Percentiles rank a stretch among this genome's conserved stretches.
These are phyloP conservation scores for Brachystomella parvula DNA, from an alignment of 1,140 invertebrate genomes.

Conservation along the genomic window DNA sequence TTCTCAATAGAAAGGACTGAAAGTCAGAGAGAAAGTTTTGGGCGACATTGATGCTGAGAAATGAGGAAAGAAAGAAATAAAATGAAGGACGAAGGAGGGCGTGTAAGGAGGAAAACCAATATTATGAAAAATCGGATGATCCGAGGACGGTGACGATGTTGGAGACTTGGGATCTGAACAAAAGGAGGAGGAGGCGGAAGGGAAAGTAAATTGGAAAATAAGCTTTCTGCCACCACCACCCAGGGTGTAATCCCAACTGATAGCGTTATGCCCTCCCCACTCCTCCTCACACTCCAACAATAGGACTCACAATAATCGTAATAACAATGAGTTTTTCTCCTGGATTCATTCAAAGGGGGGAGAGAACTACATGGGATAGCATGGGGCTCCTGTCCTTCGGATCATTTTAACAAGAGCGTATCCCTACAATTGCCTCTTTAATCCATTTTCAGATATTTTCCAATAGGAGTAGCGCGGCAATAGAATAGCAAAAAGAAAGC, in stretches of 20 bases:
- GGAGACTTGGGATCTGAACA: not conserved
- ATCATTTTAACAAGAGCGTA: too few species aligned
- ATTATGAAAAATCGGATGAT: not conserved
- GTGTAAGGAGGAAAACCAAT: not conserved
- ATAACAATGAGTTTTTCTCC: too few species aligned
- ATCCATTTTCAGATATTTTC: too few species aligned
- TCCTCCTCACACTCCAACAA: not conserved
- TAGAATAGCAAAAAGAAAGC: too few species aligned
- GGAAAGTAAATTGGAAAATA: constrained; percentile 21
- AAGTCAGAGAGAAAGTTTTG: too few species aligned
- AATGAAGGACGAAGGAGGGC: not conserved
- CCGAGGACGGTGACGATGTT: not conserved
- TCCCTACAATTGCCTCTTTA: too few species aligned
- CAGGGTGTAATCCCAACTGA: constrained; percentile 15
- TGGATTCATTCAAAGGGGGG: too few species aligned
- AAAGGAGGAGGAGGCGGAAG: not conserved
- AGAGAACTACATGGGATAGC: too few species aligned
- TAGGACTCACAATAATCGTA: not conserved
- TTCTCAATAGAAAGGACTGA: too few species aligned
- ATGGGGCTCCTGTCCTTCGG: too few species aligned
- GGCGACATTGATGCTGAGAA: not conserved
- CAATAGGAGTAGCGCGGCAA: too few species aligned
- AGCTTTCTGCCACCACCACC: constrained; percentile 15
- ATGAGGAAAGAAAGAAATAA: not conserved
- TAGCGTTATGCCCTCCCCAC: not conserved